Percentiles rank a stretch among this genome's conserved stretches.
These are phyloP conservation scores for Prionailurus viverrinus DNA, from an alignment of 2,113 vertebrate genomes.

Conservation along the genomic window DNA sequence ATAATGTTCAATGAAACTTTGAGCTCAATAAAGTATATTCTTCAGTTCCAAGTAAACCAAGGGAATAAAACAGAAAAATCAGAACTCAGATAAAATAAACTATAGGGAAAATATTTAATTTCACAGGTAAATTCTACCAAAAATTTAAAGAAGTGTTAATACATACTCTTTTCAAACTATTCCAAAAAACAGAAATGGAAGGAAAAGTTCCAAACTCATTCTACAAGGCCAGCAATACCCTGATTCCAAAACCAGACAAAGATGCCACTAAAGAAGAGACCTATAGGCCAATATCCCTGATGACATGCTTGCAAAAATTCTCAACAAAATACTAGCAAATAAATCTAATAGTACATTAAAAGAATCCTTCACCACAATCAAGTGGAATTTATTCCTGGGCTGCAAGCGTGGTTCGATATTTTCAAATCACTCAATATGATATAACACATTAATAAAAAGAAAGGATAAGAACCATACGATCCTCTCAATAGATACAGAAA, in stretches of 20 bases:
- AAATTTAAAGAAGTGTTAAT: neutral
- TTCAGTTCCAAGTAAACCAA: neutral
- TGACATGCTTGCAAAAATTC: neutral
- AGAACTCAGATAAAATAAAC: neutral
- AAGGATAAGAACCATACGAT: neutral
- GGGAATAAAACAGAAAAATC: neutral
- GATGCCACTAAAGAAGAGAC: neutral
- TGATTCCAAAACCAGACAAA: neutral
- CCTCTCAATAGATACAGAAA: neutral
- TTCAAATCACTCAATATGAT: neutral
- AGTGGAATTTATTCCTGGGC: neutral
- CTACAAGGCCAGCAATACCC: neutral
- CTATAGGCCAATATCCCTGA: neutral
- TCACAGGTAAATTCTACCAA: neutral
- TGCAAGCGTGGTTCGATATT: neutral
- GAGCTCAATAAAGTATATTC: neutral
- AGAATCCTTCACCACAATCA: neutral
- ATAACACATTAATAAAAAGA: neutral
- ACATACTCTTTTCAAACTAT: neutral
- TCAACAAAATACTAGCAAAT: neutral
- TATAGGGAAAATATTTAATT: neutral
- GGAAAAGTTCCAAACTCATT: neutral
- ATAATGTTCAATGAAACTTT: neutral
- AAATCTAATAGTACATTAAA: neutral
- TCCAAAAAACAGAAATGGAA: neutral